These are phyloP conservation scores for Clivina fossor DNA, from an alignment of 2,888 invertebrate species.

Conservation along the genomic window DNA sequence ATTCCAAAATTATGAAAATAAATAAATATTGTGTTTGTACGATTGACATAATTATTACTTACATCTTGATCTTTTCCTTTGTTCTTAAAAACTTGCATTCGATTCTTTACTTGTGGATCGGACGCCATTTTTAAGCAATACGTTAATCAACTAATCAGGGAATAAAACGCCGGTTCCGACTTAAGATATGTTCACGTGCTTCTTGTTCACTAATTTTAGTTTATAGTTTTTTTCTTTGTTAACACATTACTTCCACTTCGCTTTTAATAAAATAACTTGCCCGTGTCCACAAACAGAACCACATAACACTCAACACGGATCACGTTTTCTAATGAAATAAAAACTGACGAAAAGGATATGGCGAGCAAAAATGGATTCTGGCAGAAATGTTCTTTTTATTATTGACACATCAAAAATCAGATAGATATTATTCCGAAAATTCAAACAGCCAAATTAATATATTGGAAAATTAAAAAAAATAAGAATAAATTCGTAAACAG, in stretches of 20 bases:
- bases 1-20: constrained; percentile 3
- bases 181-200: constrained; percentile 31
- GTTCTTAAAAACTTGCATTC: constrained; percentile 96
- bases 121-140: constrained; percentile 68
- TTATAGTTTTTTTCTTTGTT: constrained; percentile 10
- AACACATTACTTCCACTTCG: constrained; percentile 25
- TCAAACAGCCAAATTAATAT: no score
- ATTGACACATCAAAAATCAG: no score
- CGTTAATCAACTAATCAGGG: constrained; percentile 40
- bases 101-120: constrained; percentile 76
- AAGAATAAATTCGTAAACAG: no score
- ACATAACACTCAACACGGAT: constrained; percentile 34
- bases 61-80: constrained; percentile 99
- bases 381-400: constrained; percentile 29
- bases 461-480: no score
- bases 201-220: constrained; percentile 20
- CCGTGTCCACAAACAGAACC: constrained; percentile 29
- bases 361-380: constrained; percentile 31
- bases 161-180: constrained; percentile 33
- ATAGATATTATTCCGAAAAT: no score
- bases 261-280: constrained; percentile 27
- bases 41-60: constrained; percentile 56
- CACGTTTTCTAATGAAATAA: constrained; percentile 32
- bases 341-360: constrained; percentile 31
- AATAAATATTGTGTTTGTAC: neutral